These are phyloP conservation scores for Ameiurus melas DNA, from an alignment of 2,113 vertebrate genomes.

Conservation along the genomic window DNA sequence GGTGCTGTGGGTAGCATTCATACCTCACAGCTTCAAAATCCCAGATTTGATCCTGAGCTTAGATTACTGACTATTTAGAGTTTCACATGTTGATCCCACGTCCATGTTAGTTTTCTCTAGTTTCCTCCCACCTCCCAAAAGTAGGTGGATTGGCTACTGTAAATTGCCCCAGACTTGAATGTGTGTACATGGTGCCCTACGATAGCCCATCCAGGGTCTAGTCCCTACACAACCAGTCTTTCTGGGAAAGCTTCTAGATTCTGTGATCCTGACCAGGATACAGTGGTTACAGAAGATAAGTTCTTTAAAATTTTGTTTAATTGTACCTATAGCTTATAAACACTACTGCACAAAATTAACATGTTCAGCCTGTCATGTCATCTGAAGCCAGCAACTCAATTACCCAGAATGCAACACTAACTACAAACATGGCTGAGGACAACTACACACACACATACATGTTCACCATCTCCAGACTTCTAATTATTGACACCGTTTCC, in stretches of 20 bases:
- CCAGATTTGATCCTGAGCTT: not conserved
- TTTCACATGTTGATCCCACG: not conserved
- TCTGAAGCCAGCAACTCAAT: no score
- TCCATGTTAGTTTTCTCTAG: not conserved
- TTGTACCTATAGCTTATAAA: not conserved
- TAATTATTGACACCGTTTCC: no score
- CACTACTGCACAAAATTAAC: not conserved
- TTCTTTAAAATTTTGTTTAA: not conserved
- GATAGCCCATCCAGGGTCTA: not conserved
- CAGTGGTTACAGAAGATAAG: not conserved
- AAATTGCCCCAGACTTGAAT: not conserved
- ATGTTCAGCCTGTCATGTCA: not conserved
- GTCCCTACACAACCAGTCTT: not conserved
- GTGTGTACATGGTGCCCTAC: not conserved
- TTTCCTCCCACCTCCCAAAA: not conserved
- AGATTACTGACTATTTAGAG: not conserved
- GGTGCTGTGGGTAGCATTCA: not conserved
- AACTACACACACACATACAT: no score
- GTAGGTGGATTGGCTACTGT: not conserved
- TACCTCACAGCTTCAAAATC: not conserved
- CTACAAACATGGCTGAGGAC: no score
- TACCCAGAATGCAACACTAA: no score
- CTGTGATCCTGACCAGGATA: not conserved
- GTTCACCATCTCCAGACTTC: no score
- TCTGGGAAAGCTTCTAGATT: not conserved